Conservation (phyloP, 30 jellyfish, hydroid and myxozoan species). For the Turritopsis rubra region DNA sequence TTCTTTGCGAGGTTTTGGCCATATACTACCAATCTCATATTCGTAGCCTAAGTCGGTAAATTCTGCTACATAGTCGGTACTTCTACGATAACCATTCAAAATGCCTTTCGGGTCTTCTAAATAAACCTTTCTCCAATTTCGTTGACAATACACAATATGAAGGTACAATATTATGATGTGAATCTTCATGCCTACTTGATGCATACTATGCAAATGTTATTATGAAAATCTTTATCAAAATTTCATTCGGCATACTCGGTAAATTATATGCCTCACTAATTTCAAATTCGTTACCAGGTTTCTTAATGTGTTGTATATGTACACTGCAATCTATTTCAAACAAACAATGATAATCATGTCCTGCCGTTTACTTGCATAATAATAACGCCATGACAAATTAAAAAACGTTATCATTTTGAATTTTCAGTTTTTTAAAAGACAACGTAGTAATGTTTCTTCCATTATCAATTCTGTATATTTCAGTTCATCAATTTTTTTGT, state of each 20-base stretch:
- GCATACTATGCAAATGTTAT: neutral
- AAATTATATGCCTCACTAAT: neutral
- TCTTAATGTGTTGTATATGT: neutral
- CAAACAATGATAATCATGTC: no score
- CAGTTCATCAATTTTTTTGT: no score
- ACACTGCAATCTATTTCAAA: neutral
- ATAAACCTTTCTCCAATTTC: constrained; percentile 27
- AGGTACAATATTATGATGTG: neutral
- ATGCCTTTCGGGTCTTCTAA: constrained; percentile 35
- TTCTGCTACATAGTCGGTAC: constrained; percentile 13
- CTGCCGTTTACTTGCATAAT: neutral
- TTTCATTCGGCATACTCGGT: neutral
- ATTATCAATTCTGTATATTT: no score
- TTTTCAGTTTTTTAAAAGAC: neutral
- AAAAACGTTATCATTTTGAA: neutral
- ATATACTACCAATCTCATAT: constrained; percentile 45
- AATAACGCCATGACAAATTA: neutral
- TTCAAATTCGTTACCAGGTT: neutral
- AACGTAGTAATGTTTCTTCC: neutral
- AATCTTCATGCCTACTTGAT: neutral
- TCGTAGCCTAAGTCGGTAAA: constrained; percentile 34
- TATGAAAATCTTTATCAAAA: neutral
- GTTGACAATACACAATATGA: constrained; percentile 1
- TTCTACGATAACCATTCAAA: constrained; percentile 5
- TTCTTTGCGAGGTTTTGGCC: constrained; percentile 79